Percentiles rank a stretch among this genome's conserved stretches.
Conservation (phyloP, 1,140 invertebrate genomes). For the Bursaphelenchus mucronatus region DNA sequence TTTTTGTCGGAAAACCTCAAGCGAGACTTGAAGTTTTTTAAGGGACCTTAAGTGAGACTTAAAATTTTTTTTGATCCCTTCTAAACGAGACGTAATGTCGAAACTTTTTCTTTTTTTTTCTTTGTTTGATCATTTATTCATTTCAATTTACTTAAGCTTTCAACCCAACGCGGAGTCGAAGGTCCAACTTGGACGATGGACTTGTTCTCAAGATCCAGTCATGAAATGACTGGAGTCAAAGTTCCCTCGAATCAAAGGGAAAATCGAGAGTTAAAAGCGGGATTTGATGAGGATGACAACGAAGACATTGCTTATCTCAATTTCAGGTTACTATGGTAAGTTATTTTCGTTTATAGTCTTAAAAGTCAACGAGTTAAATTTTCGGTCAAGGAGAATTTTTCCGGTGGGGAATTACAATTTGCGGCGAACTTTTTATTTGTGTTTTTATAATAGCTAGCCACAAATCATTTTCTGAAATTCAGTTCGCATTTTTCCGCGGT, state of each 20-base stretch:
- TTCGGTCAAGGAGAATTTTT: no score
- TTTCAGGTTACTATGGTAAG: conserved; percentile 44
- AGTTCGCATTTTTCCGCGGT: no score
- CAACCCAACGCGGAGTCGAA: not conserved
- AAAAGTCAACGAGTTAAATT: no score
- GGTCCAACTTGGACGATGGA: not conserved
- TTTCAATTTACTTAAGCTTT: not conserved
- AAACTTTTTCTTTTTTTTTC: not conserved
- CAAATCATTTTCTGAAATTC: no score
- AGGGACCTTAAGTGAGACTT: no score
- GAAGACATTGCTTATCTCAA: conserved; percentile 55
- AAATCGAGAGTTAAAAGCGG: conserved; percentile 42
- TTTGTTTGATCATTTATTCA: not conserved
- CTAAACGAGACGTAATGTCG: no score
- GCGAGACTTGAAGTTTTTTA: no score
- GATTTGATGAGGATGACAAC: conserved; percentile 53
- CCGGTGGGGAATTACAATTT: no score
- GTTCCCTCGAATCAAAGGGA: conserved; percentile 35
- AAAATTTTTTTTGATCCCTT: no score
- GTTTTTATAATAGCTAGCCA: no score
- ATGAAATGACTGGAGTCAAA: conserved; percentile 28
- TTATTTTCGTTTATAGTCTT: conserved; percentile 5
- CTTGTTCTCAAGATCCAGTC: not conserved
- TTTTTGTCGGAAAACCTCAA: no score
- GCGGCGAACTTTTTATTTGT: no score